Evolutionary conservation across 2,797 vertebrate species (phyloP).

Genomic region (Carapus acus): DNA sequence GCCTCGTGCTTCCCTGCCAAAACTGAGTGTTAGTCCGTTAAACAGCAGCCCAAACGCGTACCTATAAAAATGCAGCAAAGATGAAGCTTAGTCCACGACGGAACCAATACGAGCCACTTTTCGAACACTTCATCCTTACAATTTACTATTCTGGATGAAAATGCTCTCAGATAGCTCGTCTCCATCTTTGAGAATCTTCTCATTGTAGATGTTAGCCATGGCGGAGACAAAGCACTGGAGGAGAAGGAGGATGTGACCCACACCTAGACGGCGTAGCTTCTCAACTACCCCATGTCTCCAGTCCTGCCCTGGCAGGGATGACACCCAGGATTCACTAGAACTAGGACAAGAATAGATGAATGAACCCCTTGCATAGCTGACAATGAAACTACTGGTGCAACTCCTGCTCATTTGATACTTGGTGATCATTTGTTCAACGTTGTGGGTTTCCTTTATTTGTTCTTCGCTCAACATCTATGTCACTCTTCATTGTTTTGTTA

Average conservation of each 20-base stretch:
- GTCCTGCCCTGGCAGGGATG: conserved; percentile 64
- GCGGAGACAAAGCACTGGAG: conserved; percentile 93
- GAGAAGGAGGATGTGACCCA: conserved; percentile 87
- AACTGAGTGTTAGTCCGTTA: conserved; percentile 80
- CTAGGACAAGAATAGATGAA: conserved; percentile 19
- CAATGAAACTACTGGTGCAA: too few species aligned
- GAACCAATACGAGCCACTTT: neutral
- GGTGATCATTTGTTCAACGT: too few species aligned
- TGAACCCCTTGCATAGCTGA: too few species aligned
- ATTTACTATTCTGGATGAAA: conserved; percentile 93
- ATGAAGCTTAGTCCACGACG: neutral
- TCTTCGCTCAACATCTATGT: too few species aligned
- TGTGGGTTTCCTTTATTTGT: too few species aligned
- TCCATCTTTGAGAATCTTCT: conserved; percentile 96
- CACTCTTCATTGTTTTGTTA: conserved; percentile 27
- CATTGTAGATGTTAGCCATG: conserved; percentile 97
- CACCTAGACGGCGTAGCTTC: conserved; percentile 75
- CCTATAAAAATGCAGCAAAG: conserved; percentile 23
- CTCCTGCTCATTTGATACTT: too few species aligned
- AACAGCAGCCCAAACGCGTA: conserved; percentile 90
- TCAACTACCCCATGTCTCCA: conserved; percentile 73
- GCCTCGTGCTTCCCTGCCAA: conserved; percentile 75
- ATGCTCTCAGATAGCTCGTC: conserved; percentile 88
- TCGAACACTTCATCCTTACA: conserved; percentile 49
- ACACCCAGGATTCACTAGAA: conserved; percentile 48